phyloP scores from a whole-genome alignment of 2,113 vertebrate species.

The Spea bombifrons region DNA sequence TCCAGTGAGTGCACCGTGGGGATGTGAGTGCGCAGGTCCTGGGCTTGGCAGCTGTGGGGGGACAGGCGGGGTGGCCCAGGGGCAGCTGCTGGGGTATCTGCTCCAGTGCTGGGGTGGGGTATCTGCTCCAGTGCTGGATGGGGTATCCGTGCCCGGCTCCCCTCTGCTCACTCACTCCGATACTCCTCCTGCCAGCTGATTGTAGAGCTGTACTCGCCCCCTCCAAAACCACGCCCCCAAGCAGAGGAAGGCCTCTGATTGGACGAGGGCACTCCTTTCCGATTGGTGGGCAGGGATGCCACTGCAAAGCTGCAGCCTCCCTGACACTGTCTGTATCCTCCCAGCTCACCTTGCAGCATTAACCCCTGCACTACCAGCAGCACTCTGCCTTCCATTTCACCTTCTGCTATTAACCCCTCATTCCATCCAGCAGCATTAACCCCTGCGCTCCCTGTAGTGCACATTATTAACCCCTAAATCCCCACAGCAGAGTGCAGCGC shows the following conservation, averaged over 20 bases:
- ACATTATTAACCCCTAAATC: neutral
- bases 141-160: constrained; percentile 2
- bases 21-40: neutral
- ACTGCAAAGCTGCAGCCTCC: constrained; percentile 27
- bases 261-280: neutral
- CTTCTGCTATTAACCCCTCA: neutral
- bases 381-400: neutral
- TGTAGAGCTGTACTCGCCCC: constrained; percentile 18
- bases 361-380: constrained; percentile 13
- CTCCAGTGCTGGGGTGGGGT: neutral
- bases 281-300: constrained; percentile 37
- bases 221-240: neutral
- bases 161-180: constrained; percentile 31
- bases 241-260: neutral
- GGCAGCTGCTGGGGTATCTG: neutral
- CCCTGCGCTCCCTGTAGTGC: neutral
- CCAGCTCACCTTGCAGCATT: constrained; percentile 24
- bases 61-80: neutral
- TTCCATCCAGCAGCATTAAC: neutral
- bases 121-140: neutral
- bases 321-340: neutral
- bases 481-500: neutral
- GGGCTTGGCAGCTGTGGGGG: neutral
- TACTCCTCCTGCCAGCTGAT: constrained; percentile 41
- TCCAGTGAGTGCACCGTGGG: neutral